These are phyloP conservation scores for Atherinosoma microstoma DNA, from an alignment of 2,797 vertebrate genomes.

Conservation along the genomic window DNA sequence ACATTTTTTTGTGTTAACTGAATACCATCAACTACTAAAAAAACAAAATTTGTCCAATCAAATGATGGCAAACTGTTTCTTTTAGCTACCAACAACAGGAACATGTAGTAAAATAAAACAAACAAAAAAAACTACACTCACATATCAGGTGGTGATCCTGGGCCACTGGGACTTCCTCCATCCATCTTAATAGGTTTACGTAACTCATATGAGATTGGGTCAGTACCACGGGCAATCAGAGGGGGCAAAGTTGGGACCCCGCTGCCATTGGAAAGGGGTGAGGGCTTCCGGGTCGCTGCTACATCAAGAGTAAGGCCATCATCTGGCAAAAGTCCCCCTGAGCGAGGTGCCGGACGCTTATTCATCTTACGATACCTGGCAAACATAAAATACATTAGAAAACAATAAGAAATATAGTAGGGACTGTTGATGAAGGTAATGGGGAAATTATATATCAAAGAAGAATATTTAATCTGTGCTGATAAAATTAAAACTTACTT, in stretches of 20 bases:
- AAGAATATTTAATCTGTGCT: background rate
- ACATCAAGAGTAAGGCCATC: conserved; percentile 88
- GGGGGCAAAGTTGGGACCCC: conserved; percentile 86
- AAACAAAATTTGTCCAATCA: background rate
- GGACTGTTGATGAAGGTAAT: background rate
- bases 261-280: conserved; percentile 92
- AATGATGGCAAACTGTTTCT: too few species aligned
- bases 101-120: background rate
- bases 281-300: conserved; percentile 86
- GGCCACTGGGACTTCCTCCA: conserved; percentile 89
- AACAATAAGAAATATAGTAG: background rate
- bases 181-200: conserved; percentile 92
- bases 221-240: conserved; percentile 93
- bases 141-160: conserved; percentile 96
- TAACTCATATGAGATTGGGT: conserved; percentile 87
- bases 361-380: conserved; percentile 98
- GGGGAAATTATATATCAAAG: background rate
- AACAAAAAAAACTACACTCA: conserved; percentile 70
- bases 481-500: conserved; percentile 86
- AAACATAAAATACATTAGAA: background rate
- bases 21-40: background rate
- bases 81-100: background rate
- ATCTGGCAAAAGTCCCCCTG: conserved; percentile 88
- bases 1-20: background rate
- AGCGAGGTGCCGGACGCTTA: conserved; percentile 91